Evolutionary conservation across 2,888 invertebrate species (phyloP).

Genomic region (Platynereis dumerilii): DNA sequence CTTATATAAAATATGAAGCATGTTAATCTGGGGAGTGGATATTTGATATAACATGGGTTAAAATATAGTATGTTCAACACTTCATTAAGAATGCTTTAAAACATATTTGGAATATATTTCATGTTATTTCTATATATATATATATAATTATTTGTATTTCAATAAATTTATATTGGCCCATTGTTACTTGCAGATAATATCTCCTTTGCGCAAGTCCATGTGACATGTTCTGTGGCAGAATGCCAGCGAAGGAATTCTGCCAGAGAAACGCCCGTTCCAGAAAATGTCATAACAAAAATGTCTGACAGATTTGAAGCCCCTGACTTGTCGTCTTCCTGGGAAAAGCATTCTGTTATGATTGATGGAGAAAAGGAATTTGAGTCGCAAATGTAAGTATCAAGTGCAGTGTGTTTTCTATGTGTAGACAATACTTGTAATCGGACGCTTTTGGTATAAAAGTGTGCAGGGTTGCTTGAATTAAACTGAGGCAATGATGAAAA

Average conservation of each 20-base stretch:
- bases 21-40: too few relatives aligned
- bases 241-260: not conserved
- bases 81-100: too few relatives aligned
- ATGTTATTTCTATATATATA: too few relatives aligned
- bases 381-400: constrained; percentile 2
- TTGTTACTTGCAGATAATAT: constrained; percentile 14
- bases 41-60: too few relatives aligned
- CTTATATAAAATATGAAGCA: too few relatives aligned
- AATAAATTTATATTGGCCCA: too few relatives aligned
- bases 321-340: constrained; percentile 36
- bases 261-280: not conserved
- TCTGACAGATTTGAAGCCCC: constrained; percentile 11
- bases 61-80: too few relatives aligned
- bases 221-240: not conserved
- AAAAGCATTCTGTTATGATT: constrained; percentile 25
- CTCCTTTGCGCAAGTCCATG: constrained; percentile 18
- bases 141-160: too few relatives aligned
- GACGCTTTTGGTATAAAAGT: too few relatives aligned
- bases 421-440: not conserved
- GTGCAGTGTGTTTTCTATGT: not conserved
- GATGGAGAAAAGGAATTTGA: not conserved
- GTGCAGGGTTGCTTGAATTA: too few relatives aligned
- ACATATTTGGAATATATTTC: too few relatives aligned
- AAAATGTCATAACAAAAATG: constrained; percentile 11
- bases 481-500: too few relatives aligned